These are phyloP conservation scores for Clamator glandarius DNA, from an alignment of 2,797 vertebrate species.

Conservation along the genomic window DNA sequence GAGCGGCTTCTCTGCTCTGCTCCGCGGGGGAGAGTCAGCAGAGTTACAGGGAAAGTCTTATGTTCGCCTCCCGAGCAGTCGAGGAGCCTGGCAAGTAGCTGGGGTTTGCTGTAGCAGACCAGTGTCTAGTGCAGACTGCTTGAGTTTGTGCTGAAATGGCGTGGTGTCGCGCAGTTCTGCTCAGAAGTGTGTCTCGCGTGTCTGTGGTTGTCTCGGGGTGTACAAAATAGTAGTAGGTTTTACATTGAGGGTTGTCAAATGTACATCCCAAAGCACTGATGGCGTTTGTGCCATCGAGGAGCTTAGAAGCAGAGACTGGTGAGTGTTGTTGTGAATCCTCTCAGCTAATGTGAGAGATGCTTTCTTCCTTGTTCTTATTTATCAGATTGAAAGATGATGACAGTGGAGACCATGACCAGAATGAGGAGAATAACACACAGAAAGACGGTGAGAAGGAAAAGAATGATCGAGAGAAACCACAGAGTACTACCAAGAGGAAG, in stretches of 20 bases:
- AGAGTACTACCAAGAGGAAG: constrained; percentile 81
- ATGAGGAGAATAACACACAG: constrained; percentile 87
- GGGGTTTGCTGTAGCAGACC: not conserved
- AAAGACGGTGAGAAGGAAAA: constrained; percentile 90
- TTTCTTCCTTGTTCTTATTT: not conserved
- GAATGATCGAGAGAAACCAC: constrained; percentile 79
- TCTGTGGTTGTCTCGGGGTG: not conserved
- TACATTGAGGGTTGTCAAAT: too few species aligned
- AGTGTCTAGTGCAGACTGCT: accelerated
- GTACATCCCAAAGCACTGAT: not conserved
- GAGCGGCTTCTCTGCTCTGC: not conserved
- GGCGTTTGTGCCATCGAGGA: accelerated
- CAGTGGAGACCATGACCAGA: constrained; percentile 86
- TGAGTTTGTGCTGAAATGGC: not conserved
- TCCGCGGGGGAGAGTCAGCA: not conserved
- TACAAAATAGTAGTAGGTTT: not conserved
- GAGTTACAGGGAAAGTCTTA: not conserved
- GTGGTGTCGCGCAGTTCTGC: not conserved
- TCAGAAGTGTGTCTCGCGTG: not conserved
- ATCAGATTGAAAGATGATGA: constrained; percentile 85
- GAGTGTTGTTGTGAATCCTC: not conserved
- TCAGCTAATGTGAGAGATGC: not conserved
- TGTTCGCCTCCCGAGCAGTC: not conserved
- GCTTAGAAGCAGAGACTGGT: not conserved
- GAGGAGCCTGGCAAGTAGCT: too few species aligned